Evolutionary conservation across 2,888 invertebrate genomes (phyloP), one percentile per base, ranked within the genome.

Genomic region (Psylliodes chrysocephalus): DNA sequence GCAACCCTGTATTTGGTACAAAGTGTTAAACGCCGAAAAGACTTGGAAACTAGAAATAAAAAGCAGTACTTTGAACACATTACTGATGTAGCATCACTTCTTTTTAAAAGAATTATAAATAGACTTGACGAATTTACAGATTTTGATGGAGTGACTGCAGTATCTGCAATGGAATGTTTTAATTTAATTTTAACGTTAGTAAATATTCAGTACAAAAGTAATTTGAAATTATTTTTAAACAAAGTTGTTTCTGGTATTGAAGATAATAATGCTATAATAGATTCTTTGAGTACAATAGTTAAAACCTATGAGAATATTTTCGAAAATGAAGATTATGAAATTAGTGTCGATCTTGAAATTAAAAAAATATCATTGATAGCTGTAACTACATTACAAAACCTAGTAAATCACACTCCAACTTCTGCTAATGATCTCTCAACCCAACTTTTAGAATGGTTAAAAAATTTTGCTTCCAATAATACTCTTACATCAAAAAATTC

Each of bases 91-190:
- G 82, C 81, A 47, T 67, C 71, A 72, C 78, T 79, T 73, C 73
- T 82, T 62, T 81, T 75, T 63, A 82, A 84, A 56, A 79, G 82
- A 52, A 84, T 86, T 63, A 80, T 86, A 12, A 79, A 78, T 53
- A 84, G 86, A 60, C 84, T 88, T 65, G 81, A 84, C 65, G 84
- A 86, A 15, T 83, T 88, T 74, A 82, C 84, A 14, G 84, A 85
- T 40, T 88, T 88, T 69, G 88, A 90, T 69, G 84, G 85, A 33
- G 80, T 82, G 46, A 84, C 86, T 0, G 85, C 87, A 0, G 73
- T 86, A 51, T 76, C 83, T 1, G 86, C 87, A 55, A 67, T 89
- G 14, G 90, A 90, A 72, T 84, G 88, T 72, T 90, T 87, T 82
- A 81, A 86, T 77, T 67, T 79, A 71, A 79, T 82, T 78, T 46